Evolutionary conservation across 2,888 invertebrate species (phyloP).

Genomic region (Linyphia triangularis): DNA sequence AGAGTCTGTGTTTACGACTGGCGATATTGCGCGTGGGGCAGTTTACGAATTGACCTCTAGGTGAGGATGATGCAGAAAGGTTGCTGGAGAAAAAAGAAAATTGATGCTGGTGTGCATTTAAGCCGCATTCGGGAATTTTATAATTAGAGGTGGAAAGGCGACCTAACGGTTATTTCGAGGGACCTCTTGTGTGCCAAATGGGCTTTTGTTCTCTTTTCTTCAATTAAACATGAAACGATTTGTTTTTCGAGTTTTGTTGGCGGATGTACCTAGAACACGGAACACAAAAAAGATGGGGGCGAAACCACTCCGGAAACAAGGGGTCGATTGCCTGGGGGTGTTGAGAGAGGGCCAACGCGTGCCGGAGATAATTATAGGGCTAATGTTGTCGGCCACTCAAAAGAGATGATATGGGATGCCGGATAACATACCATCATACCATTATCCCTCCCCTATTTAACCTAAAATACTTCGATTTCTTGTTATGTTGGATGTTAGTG

Average conservation of each 20-base stretch:
- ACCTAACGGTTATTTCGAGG: neutral
- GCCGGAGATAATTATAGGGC: neutral
- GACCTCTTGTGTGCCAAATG: neutral
- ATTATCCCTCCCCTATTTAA: too few relatives aligned
- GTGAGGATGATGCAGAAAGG: neutral
- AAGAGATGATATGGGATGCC: neutral
- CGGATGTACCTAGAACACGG: neutral
- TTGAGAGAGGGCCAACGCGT: neutral
- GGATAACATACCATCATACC: too few relatives aligned
- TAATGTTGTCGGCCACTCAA: neutral
- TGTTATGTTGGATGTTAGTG: too few relatives aligned
- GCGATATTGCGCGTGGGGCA: neutral
- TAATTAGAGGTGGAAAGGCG: neutral
- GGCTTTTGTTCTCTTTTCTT: neutral
- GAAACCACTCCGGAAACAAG: too few relatives aligned
- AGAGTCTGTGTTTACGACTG: neutral
- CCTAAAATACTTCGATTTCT: too few relatives aligned
- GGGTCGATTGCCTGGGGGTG: too few relatives aligned
- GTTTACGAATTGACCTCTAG: neutral
- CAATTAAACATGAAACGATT: neutral
- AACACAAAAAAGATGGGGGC: neutral
- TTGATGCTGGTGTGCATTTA: neutral
- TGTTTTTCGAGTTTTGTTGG: too few relatives aligned
- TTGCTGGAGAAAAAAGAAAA: neutral
- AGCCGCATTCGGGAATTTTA: neutral